Percentiles rank a stretch among this genome's conserved stretches.
Conservation (phyloP, 2,797 vertebrate genomes). For the Cossypha polioptera region DNA sequence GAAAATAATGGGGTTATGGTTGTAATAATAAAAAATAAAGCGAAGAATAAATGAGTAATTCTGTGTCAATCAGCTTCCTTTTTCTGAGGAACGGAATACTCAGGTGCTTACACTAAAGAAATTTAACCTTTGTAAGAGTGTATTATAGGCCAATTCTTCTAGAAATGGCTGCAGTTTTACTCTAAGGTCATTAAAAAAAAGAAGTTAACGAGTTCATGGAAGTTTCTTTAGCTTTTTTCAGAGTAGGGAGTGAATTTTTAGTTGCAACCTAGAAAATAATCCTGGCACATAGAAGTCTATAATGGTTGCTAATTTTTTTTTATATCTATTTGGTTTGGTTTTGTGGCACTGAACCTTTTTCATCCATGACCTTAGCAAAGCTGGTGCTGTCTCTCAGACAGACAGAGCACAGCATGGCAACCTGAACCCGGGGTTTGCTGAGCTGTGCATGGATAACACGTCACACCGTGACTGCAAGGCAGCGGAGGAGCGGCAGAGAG, state of each 20-base stretch:
- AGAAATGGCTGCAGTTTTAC: background rate
- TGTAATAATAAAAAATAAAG: background rate
- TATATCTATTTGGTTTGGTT: background rate
- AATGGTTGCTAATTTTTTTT: background rate
- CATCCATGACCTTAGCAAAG: background rate
- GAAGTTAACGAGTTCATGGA: accelerated
- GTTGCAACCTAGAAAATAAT: background rate
- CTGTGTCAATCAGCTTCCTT: background rate
- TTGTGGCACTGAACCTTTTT: background rate
- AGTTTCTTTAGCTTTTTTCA: background rate
- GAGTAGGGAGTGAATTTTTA: background rate
- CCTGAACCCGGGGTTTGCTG: background rate
- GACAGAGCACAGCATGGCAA: background rate
- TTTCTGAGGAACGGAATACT: background rate
- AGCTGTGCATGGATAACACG: accelerated
- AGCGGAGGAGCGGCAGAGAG: slow-evolving; percentile 27
- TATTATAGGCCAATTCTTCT: background rate
- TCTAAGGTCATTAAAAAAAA: background rate
- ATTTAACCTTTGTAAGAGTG: background rate
- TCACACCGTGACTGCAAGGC: background rate
- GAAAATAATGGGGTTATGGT: background rate
- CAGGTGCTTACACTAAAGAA: background rate
- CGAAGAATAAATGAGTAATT: background rate
- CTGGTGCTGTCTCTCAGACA: background rate
- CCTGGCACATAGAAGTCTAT: background rate